Evolutionary conservation across 2,888 invertebrate genomes (phyloP).

Genomic region (Chromoteleia sp.): DNA sequence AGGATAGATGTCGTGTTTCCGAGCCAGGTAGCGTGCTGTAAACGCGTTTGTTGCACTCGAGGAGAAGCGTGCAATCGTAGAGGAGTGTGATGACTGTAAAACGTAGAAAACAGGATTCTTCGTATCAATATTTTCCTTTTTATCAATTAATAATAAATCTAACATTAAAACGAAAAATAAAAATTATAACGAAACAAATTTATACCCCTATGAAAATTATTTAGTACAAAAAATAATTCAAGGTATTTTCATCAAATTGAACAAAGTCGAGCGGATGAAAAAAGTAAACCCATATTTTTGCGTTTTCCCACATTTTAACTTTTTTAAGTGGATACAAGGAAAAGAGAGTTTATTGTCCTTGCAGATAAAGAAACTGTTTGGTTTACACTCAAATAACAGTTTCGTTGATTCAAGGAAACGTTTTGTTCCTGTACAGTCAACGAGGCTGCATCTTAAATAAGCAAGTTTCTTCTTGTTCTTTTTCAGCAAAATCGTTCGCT

Average conservation of each 20-base stretch:
- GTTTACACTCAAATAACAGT: slow-evolving; percentile 62
- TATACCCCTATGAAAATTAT: too few species aligned
- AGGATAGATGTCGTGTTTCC: slow-evolving; percentile 91
- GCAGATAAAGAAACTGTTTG: slow-evolving; percentile 66
- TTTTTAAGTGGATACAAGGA: slow-evolving; percentile 47
- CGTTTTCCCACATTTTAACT: slow-evolving; percentile 25
- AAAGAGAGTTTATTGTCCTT: slow-evolving; percentile 62
- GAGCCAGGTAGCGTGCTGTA: slow-evolving; percentile 94
- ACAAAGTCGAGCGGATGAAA: too few species aligned
- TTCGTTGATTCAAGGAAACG: slow-evolving; percentile 66
- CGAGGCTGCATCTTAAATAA: slow-evolving; percentile 61
- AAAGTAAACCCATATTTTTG: neutral
- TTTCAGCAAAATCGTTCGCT: slow-evolving; percentile 47
- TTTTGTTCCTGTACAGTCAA: slow-evolving; percentile 64
- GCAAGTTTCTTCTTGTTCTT: slow-evolving; percentile 50
- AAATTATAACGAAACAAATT: too few species aligned
- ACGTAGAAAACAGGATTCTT: too few species aligned
- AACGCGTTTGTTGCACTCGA: slow-evolving; percentile 89
- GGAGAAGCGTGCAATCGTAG: slow-evolving; percentile 91
- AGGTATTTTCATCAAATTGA: too few species aligned
- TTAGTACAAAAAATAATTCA: too few species aligned
- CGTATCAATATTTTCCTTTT: too few species aligned
- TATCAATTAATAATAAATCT: too few species aligned
- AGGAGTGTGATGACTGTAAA: slow-evolving; percentile 92
- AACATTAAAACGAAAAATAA: too few species aligned